Base-by-base conservation (phyloP, 2,888 invertebrate species). In the Heliconius erato region DNA sequence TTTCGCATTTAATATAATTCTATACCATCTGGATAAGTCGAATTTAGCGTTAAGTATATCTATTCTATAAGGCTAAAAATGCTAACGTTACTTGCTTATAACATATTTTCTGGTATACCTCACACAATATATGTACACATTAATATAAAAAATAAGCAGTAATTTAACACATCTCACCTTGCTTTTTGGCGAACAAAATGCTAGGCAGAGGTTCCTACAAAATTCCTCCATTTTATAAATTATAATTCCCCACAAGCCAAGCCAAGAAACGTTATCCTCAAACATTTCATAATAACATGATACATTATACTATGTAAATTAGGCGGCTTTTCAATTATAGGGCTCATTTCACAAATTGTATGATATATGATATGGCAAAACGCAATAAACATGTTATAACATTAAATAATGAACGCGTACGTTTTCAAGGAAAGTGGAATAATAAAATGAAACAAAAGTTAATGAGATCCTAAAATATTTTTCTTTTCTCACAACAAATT, bases 221-320 rank as follows among this genome's bases (percentile, higher is more conserved):
- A 72, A 49, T 72, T 44, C 49, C 26, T 49, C 3, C 44, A 72
- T 49, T 72, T 72, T 72, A 72, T 26, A 72, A 72, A 72, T 28
- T 26, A 71, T 44, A 71, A 72, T 72, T 72, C 44, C 26, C 44
- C 26, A 16, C 26, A 49, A 44, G 26, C 54, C 54, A 23, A 54
- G 40, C 65, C 12, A n/a, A 67, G 72, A 19, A 72, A 72, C 16
- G 26, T 72, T 72, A 72, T 49, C 26, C 72, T 72, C 49, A 49
- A 26, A 71, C 26, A 71, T 71, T 44, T 26, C 28, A 72, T 72
- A 72, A 72, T 72, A 72, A 72, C 71, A 16, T 28, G 16, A 72
- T 49, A 72, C 26, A 49, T 49, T 72, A 49, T 72, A 23, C 44
- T 72, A 72, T 72, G 72, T 72, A 72, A 72, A 72, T 72, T 44